Conservation (phyloP, 2,797 vertebrate species). For the Limnodromus scolopaceus region DNA sequence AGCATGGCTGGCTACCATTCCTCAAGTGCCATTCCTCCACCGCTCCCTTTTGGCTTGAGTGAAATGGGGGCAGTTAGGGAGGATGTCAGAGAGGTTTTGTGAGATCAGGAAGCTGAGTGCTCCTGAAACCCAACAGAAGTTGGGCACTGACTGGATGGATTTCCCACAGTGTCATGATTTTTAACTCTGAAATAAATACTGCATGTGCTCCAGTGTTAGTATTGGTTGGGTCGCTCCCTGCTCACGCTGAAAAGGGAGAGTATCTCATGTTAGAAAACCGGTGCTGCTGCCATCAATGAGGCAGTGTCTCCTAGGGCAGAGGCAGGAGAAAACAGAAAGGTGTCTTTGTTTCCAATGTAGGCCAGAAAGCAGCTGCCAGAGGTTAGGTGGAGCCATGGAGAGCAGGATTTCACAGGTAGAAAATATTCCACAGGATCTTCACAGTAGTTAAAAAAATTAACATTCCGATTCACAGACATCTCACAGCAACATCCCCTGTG, state of each 20-base stretch:
- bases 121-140: neutral
- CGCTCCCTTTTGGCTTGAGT: neutral
- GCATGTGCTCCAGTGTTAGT: rapidly evolving
- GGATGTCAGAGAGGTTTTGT: neutral
- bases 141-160: neutral
- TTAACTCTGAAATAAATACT: neutral
- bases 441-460: neutral
- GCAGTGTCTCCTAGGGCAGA: neutral
- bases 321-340: neutral
- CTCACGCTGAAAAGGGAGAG: neutral
- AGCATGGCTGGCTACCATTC: neutral
- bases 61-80: neutral
- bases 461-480: slow-evolving; percentile 25
- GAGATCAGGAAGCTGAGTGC: neutral
- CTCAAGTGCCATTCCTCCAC: neutral
- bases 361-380: neutral
- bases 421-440: neutral
- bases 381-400: neutral
- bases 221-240: neutral
- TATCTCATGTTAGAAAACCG: neutral
- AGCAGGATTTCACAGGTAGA: slow-evolving; percentile 3
- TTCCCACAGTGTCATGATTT: neutral
- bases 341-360: neutral
- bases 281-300: rapidly evolving
- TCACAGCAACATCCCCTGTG: slow-evolving; percentile 20